Evolutionary conservation across 2,888 invertebrate genomes (phyloP).

Genomic region (Chloroclysta siterata): DNA sequence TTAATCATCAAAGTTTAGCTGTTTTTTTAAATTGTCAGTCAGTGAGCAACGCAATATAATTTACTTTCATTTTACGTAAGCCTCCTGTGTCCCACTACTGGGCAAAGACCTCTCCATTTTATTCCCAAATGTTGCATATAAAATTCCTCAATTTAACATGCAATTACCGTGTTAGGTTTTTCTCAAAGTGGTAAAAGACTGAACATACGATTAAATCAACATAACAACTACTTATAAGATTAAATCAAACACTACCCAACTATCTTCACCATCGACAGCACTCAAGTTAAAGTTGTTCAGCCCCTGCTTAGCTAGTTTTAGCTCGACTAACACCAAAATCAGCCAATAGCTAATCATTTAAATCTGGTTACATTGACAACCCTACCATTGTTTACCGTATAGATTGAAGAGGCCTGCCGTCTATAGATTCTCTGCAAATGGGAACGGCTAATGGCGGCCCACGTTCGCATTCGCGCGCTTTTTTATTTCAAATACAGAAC

Average conservation of each 20-base stretch:
- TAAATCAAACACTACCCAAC: not conserved
- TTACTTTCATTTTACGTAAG: too few relatives aligned
- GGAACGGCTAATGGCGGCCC: conserved; percentile 80
- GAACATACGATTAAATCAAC: too few relatives aligned
- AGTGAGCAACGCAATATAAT: too few relatives aligned
- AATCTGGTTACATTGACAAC: conserved; percentile 45
- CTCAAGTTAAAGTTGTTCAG: conserved; percentile 6
- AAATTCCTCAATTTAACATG: too few relatives aligned
- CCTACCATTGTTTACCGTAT: conserved; percentile 75
- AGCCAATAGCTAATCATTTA: conserved; percentile 31
- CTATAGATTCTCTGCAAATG: conserved; percentile 77
- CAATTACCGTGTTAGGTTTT: too few relatives aligned
- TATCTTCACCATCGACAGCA: conserved; percentile 18
- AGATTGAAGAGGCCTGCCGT: conserved; percentile 77
- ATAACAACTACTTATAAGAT: not conserved
- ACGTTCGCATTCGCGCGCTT: conserved; percentile 79
- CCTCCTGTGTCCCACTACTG: too few relatives aligned
- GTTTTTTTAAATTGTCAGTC: too few relatives aligned
- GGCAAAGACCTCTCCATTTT: too few relatives aligned
- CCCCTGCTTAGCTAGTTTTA: conserved; percentile 7
- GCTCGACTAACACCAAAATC: conserved; percentile 26
- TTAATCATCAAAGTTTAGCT: too few relatives aligned
- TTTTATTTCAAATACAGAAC: conserved; percentile 73
- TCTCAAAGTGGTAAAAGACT: too few relatives aligned
- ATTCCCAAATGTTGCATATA: too few relatives aligned